phyloP scores from a whole-genome alignment of 1,140 invertebrate genomes.

The Heliconius melpomene region DNA sequence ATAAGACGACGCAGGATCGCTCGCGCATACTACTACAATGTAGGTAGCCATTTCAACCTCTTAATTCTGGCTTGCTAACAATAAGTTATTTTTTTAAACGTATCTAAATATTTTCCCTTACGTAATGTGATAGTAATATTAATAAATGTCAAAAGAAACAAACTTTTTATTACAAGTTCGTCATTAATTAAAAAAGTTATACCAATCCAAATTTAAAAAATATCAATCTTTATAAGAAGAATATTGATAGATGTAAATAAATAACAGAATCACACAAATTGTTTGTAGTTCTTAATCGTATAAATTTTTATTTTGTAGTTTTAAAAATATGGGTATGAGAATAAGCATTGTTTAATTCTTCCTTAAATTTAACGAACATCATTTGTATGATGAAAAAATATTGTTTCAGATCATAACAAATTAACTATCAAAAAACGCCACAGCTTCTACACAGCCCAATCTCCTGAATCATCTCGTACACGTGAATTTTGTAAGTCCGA shows the following conservation, averaged over 20 bases:
- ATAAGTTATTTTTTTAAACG: background rate
- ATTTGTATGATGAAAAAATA: background rate
- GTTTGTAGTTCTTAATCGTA: background rate
- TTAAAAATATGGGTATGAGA: background rate
- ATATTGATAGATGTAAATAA: background rate
- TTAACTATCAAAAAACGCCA: constrained; percentile 34
- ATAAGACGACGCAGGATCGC: too few species aligned
- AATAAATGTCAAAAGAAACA: background rate
- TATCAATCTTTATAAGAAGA: background rate
- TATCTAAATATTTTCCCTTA: background rate
- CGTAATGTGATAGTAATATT: background rate
- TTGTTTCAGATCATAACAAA: constrained; percentile 16
- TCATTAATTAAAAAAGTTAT: background rate
- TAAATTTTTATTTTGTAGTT: background rate
- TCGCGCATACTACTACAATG: too few species aligned
- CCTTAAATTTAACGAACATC: background rate
- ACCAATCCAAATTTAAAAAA: background rate
- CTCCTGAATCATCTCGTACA: constrained; percentile 23
- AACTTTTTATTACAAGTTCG: too few species aligned
- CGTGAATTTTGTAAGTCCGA: constrained; percentile 49
- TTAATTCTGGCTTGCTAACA: too few species aligned
- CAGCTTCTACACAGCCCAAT: constrained; percentile 45
- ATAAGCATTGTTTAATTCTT: background rate
- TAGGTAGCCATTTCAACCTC: too few species aligned
- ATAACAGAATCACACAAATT: background rate